These are phyloP conservation scores for Cherax quadricarinatus DNA, from an alignment of 1,140 invertebrate species.

Conservation along the genomic window DNA sequence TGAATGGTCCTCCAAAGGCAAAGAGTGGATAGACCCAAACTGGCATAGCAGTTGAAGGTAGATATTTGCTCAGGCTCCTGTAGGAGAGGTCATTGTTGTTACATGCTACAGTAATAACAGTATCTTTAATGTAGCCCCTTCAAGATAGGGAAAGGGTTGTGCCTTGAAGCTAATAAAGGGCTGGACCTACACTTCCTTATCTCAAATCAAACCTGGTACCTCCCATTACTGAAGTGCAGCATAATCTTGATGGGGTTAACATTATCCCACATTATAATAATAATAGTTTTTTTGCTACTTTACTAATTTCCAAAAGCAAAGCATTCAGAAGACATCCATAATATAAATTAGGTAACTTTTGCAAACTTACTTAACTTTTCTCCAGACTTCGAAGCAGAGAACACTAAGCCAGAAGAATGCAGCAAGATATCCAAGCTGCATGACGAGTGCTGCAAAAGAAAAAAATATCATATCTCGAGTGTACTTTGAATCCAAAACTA, in stretches of 20 bases:
- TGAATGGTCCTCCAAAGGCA: neutral
- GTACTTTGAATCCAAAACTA: too few species aligned
- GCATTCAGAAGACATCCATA: neutral
- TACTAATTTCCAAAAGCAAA: neutral
- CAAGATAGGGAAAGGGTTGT: too few species aligned
- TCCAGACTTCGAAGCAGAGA: constrained; percentile 55
- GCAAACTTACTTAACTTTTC: constrained; percentile 37
- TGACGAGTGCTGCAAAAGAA: constrained; percentile 8
- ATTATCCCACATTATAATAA: too few species aligned
- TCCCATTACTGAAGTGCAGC: too few species aligned
- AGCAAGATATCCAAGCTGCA: constrained; percentile 41
- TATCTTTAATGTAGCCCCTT: too few species aligned
- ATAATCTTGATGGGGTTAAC: too few species aligned
- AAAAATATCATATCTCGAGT: neutral
- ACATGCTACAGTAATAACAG: neutral
- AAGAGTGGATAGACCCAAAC: constrained; percentile 25
- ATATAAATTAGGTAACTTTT: neutral
- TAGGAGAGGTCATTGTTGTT: neutral
- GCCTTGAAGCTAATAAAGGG: too few species aligned
- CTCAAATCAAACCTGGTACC: neutral
- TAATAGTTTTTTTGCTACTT: neutral
- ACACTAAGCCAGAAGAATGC: constrained; percentile 61
- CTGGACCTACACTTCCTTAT: neutral
- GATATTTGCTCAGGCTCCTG: constrained; percentile 14
- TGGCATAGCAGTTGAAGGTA: neutral